Percentiles rank a stretch among this genome's conserved stretches.
These are phyloP conservation scores for Uropetala carovei DNA, from an alignment of 2,888 invertebrate genomes.

Conservation along the genomic window DNA sequence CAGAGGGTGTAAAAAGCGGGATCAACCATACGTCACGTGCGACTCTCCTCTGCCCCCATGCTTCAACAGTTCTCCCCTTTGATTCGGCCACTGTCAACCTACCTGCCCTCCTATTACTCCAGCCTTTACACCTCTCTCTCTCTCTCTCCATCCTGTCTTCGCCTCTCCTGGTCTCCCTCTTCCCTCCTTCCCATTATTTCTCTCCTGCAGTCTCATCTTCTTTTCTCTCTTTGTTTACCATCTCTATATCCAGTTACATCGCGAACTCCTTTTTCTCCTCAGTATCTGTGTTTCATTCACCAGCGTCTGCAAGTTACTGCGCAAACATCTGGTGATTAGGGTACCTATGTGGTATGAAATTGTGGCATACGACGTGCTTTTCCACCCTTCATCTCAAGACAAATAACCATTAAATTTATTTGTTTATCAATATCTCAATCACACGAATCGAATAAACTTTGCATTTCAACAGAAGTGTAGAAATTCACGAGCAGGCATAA, in stretches of 20 bases:
- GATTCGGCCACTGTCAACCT: conserved; percentile 55
- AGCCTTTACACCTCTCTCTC: background rate
- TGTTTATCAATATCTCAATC: no score
- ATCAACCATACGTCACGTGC: conserved; percentile 42
- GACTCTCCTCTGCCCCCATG: background rate
- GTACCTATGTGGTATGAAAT: no score
- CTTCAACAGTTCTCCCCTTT: conserved; percentile 21
- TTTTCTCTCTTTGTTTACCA: background rate
- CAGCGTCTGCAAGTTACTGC: no score
- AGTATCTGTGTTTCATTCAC: background rate
- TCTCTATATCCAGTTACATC: background rate
- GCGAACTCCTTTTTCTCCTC: background rate
- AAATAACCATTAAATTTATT: no score
- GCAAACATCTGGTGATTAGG: no score
- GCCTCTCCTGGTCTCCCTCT: background rate
- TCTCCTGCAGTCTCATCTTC: background rate
- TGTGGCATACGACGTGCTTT: no score
- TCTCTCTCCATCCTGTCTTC: background rate
- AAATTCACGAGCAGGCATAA: no score
- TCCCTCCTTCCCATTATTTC: background rate
- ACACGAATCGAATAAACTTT: no score
- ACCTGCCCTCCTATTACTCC: background rate
- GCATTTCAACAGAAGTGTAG: no score
- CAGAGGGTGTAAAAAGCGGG: conserved; percentile 49
- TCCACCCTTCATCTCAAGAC: no score